phyloP scores from a whole-genome alignment of 2,797 vertebrate species.

The Potorous gilbertii region DNA sequence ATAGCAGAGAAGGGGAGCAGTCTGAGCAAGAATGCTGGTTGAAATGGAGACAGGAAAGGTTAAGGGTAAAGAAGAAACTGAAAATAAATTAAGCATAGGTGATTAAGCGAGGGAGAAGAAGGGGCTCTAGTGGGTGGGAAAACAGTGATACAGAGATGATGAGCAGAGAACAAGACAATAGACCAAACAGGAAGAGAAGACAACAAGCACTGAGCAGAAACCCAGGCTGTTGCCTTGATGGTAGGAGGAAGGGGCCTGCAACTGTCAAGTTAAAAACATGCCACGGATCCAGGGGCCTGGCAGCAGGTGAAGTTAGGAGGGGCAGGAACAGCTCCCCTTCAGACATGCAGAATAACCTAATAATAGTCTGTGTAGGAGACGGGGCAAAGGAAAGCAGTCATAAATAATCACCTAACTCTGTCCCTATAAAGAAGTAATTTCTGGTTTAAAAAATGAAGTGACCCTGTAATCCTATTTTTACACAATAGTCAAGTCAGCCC shows the following conservation, averaged over 20 bases:
- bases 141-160: not conserved
- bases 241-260: not conserved
- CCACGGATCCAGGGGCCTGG: not conserved
- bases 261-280: not conserved
- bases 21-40: slow-evolving; percentile 46
- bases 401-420: slow-evolving; percentile 27
- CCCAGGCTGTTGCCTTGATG: not conserved
- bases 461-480: slow-evolving; percentile 50
- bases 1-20: slow-evolving; percentile 66
- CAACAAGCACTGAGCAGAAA: not conserved
- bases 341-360: not conserved
- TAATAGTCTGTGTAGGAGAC: slow-evolving; percentile 24
- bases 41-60: slow-evolving; percentile 9
- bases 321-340: not conserved
- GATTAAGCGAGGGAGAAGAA: slow-evolving; percentile 13
- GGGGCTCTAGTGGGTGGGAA: slow-evolving; percentile 12
- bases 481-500: slow-evolving; percentile 45
- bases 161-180: slow-evolving; percentile 55
- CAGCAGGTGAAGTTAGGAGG: not conserved
- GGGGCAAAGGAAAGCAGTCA: slow-evolving; percentile 18
- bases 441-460: slow-evolving; percentile 24
- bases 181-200: slow-evolving; percentile 24
- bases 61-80: slow-evolving; percentile 26
- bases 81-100: not conserved
- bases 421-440: slow-evolving; percentile 44